phyloP scores from a whole-genome alignment of 2,797 vertebrate species.

The Amniataba percoides region DNA sequence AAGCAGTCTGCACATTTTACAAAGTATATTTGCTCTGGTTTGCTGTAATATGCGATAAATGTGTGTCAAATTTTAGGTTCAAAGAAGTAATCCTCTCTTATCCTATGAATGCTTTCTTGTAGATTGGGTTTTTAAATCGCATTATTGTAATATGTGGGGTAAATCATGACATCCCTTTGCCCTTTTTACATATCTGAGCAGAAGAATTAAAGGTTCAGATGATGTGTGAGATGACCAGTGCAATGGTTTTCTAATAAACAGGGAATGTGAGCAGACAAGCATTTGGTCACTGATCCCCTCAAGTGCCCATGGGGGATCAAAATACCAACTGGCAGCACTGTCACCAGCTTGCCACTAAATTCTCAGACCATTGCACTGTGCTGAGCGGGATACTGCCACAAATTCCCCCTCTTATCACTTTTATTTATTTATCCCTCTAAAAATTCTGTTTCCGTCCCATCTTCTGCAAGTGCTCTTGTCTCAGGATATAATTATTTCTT shows the following conservation, averaged over 20 bases:
- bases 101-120: background rate
- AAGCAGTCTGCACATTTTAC: background rate
- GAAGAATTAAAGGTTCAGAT: slow-evolving; percentile 30
- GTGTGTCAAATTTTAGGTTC: background rate
- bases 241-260: slow-evolving; percentile 43
- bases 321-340: slow-evolving; percentile 75
- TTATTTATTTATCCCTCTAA: slow-evolving; percentile 29
- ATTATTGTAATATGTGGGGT: background rate
- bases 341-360: slow-evolving; percentile 72
- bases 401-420: slow-evolving; percentile 42
- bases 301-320: slow-evolving; percentile 70
- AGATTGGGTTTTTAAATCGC: background rate
- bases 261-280: slow-evolving; percentile 52
- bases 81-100: background rate
- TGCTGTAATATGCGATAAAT: background rate
- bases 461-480: slow-evolving; percentile 42
- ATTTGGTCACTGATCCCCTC: slow-evolving; percentile 79
- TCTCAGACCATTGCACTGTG: slow-evolving; percentile 48
- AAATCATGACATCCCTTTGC: slow-evolving; percentile 2
- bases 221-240: slow-evolving; percentile 48
- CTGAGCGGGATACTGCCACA: slow-evolving; percentile 44
- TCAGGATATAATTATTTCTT: slow-evolving; percentile 31
- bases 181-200: slow-evolving; percentile 3
- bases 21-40: background rate
- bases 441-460: slow-evolving; percentile 11